Evolutionary conservation across 1,140 invertebrate species (phyloP).

Genomic region (Ridgeia piscesae): DNA sequence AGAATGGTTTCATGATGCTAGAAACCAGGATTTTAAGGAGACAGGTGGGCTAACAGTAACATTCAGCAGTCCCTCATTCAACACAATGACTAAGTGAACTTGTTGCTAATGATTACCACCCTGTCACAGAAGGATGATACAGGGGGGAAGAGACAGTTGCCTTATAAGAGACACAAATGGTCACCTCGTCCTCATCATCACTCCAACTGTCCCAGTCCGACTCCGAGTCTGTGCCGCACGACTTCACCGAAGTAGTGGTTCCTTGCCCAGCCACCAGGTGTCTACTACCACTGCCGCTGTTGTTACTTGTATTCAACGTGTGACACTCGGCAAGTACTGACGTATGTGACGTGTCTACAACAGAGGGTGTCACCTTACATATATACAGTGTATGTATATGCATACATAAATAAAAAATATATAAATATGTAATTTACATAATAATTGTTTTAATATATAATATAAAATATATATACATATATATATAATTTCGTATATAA

Average conservation of each 20-base stretch:
- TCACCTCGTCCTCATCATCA: conserved; percentile 38
- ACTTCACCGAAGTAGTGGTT: not conserved
- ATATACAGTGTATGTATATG: not conserved
- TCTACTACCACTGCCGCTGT: conserved; percentile 37
- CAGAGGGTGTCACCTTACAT: not conserved
- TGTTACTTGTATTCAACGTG: conserved; percentile 42
- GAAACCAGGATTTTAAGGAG: too few relatives aligned
- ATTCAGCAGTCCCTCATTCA: too few relatives aligned
- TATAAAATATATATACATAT: too few relatives aligned
- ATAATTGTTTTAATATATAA: too few relatives aligned
- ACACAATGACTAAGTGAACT: too few relatives aligned
- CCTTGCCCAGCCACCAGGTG: not conserved
- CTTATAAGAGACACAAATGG: not conserved
- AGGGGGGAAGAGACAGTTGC: too few relatives aligned
- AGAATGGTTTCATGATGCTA: too few relatives aligned
- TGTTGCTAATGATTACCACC: too few relatives aligned
- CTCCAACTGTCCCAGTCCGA: conserved; percentile 50
- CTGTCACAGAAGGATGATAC: too few relatives aligned
- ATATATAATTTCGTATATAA: too few relatives aligned
- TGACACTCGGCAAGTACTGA: conserved; percentile 37
- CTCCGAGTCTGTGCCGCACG: conserved; percentile 14
- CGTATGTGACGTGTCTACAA: conserved; percentile 24
- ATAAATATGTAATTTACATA: not conserved
- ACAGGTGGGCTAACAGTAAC: too few relatives aligned
- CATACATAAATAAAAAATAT: not conserved